phyloP scores from a whole-genome alignment of 2,888 invertebrate species.

The Spatulosminthurus flaviceps region DNA sequence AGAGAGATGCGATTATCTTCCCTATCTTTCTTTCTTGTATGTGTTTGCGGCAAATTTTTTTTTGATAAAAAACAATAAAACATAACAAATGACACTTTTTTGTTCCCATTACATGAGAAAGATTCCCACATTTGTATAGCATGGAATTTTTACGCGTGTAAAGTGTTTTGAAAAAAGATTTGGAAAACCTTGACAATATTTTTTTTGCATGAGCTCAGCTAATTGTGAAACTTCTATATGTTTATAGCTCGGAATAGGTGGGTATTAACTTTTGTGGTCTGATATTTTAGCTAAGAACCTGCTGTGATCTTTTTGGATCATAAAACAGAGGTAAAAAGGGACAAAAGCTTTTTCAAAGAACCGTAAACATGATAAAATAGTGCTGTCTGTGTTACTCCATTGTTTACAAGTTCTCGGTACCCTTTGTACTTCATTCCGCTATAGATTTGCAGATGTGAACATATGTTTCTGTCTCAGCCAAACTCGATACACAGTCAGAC shows the following conservation, averaged over 20 bases:
- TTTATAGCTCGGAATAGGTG: neutral
- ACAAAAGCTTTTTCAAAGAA: neutral
- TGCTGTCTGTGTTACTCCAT: conserved; percentile 10
- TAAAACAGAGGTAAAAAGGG: neutral
- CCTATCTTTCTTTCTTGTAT: too few species aligned
- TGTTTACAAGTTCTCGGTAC: conserved; percentile 2
- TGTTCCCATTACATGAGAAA: too few species aligned
- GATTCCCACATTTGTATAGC: too few species aligned
- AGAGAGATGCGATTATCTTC: neutral
- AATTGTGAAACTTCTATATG: neutral
- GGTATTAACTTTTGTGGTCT: neutral
- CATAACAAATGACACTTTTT: too few species aligned
- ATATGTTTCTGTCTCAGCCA: neutral
- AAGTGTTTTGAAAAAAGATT: too few species aligned
- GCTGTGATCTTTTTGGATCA: neutral
- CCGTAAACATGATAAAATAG: neutral
- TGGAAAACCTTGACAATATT: too few species aligned
- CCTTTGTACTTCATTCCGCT: neutral
- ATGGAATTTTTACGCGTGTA: too few species aligned
- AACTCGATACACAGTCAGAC: too few species aligned
- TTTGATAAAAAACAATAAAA: too few species aligned
- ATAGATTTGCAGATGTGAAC: neutral
- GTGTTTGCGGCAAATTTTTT: neutral
- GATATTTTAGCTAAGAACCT: neutral
- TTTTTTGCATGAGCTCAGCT: neutral